Conservation (phyloP, 2,888 invertebrate genomes). For the Nephrotoma flavescens region DNA sequence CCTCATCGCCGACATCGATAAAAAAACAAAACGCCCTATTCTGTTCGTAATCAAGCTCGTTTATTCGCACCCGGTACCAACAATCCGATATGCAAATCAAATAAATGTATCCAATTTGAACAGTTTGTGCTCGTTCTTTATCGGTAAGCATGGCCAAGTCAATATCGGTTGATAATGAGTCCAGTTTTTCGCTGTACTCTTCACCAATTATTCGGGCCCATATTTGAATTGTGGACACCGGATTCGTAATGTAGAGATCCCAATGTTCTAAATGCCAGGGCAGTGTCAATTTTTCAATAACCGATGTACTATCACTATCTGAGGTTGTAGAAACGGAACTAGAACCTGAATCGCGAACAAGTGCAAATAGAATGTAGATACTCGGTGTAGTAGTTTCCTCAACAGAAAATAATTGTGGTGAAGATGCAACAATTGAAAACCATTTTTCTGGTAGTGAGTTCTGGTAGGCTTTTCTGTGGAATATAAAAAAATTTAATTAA, state of each 20-base stretch:
- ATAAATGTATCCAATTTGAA: conserved; percentile 24
- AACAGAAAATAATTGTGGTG: conserved; percentile 36
- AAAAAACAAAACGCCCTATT: conserved; percentile 43
- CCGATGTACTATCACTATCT: conserved; percentile 1
- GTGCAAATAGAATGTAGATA: not conserved
- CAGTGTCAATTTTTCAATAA: conserved; percentile 9
- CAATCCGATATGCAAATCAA: conserved; percentile 34
- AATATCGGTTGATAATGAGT: conserved; percentile 37
- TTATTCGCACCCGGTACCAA: conserved; percentile 41
- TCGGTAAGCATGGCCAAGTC: conserved; percentile 26
- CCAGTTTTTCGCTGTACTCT: conserved; percentile 45
- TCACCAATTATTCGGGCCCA: conserved; percentile 52
- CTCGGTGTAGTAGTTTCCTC: conserved; percentile 10
- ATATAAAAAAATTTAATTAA: conserved; percentile 16
- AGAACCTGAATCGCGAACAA: not conserved
- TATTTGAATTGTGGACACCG: conserved; percentile 44
- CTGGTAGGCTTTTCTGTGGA: conserved; percentile 39
- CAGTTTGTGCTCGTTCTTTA: conserved; percentile 18
- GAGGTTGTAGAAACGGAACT: conserved; percentile 7
- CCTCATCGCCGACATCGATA: conserved; percentile 62
- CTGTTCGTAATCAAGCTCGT: conserved; percentile 32
- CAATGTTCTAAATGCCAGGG: conserved; percentile 25
- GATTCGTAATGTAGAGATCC: conserved; percentile 47
- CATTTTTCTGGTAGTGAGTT: conserved; percentile 57
- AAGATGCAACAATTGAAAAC: conserved; percentile 43